Percentiles rank a stretch among this genome's conserved stretches.
Evolutionary conservation across 1,140 invertebrate species (phyloP).

Genomic region (Sweltsa coloradensis): DNA sequence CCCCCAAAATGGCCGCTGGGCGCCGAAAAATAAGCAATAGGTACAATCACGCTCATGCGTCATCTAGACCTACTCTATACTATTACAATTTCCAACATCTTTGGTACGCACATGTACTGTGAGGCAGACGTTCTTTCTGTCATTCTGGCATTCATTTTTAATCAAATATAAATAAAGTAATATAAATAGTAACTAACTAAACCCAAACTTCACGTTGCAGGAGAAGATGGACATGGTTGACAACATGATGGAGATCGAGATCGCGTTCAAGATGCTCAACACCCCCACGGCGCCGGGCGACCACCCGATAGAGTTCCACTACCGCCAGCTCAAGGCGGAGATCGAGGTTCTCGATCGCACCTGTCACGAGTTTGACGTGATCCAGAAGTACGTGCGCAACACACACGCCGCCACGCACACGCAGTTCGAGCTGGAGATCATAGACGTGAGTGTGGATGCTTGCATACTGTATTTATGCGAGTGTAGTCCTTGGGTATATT

Average conservation of each 20-base stretch:
- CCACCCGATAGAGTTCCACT: slow-evolving; percentile 76
- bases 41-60: too few relatives aligned
- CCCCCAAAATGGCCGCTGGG: too few relatives aligned
- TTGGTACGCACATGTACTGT: background rate
- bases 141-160: too few relatives aligned
- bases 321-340: slow-evolving; percentile 77
- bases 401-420: slow-evolving; percentile 80
- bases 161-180: too few relatives aligned
- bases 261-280: slow-evolving; percentile 82
- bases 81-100: background rate
- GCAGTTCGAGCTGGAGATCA: slow-evolving; percentile 60
- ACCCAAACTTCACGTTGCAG: too few relatives aligned
- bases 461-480: too few relatives aligned
- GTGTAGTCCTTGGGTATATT: too few relatives aligned
- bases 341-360: slow-evolving; percentile 60
- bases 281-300: slow-evolving; percentile 30
- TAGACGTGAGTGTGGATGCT: slow-evolving; percentile 52
- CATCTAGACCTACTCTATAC: too few relatives aligned
- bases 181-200: slow-evolving; percentile 4
- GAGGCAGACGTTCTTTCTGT: too few relatives aligned
- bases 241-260: slow-evolving; percentile 84
- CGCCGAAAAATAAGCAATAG: too few relatives aligned
- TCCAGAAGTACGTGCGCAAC: slow-evolving; percentile 68
- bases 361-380: slow-evolving; percentile 60
- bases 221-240: slow-evolving; percentile 86